These are phyloP conservation scores for Ischnura elegans DNA, from an alignment of 2,888 invertebrate species.

Conservation along the genomic window DNA sequence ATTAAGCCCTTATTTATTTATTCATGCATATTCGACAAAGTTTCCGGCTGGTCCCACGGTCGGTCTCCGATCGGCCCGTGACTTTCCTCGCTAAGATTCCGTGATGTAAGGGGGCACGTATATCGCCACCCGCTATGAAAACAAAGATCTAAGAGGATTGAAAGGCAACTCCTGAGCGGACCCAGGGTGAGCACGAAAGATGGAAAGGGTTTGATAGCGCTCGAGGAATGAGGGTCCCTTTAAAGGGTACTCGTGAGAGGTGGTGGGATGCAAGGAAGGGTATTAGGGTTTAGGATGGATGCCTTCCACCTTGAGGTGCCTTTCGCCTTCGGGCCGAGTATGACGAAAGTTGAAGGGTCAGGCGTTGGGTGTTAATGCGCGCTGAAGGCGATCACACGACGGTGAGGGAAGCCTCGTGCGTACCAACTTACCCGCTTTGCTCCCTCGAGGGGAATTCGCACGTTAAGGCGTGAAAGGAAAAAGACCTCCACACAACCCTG, in stretches of 20 bases:
- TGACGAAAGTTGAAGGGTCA: conserved; percentile 33
- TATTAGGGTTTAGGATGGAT: background rate
- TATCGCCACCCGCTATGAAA: background rate
- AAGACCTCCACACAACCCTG: background rate
- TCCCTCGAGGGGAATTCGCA: background rate
- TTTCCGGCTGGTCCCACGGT: too few species aligned
- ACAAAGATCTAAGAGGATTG: background rate
- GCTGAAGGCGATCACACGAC: conserved; percentile 8
- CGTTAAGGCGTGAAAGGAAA: background rate
- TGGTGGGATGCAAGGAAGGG: background rate
- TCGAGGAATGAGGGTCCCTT: background rate
- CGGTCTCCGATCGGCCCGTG: too few species aligned
- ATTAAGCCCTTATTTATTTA: too few species aligned
- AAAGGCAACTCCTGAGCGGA: background rate
- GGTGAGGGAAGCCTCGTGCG: background rate
- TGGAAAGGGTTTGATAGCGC: background rate
- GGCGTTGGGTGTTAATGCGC: background rate
- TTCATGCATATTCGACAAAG: too few species aligned
- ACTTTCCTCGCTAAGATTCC: too few species aligned
- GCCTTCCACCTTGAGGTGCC: background rate
- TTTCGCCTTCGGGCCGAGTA: background rate
- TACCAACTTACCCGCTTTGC: too few species aligned
- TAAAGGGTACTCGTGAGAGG: background rate
- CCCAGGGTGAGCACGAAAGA: background rate
- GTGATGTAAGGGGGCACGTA: background rate